Base-by-base conservation (phyloP, 2,888 invertebrate genomes). In the Idaea straminata region DNA sequence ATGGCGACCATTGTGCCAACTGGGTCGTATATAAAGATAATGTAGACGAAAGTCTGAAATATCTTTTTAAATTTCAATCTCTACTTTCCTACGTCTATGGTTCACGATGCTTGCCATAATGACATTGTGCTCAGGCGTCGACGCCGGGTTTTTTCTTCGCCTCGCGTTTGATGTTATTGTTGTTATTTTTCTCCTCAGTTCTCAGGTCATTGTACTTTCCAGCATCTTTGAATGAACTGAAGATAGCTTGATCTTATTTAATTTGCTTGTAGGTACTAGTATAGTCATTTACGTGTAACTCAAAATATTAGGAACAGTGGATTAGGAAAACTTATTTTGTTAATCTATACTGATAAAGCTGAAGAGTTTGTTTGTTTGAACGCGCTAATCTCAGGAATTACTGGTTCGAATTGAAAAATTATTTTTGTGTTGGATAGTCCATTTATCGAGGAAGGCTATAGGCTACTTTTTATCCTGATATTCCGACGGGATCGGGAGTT, bases 121-220 rank as follows among this genome's bases (percentile, higher is more conserved):
- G 92, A 92, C 91, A 91, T 84, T 88, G 85, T 85, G 84, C 84
- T 83, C 47, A 47, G 13, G 47, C 47, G 47, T 47, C 47, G 47
- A 13, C 47, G 81, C 78, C 79, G 77, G 25, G 85, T 86, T 88
- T 92, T 92, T 91, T 91, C 87, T 89, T 83, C 81, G 74, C 83
- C 86, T 88, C 84, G 85, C 86, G 83, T 92, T 91, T 90, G 89
- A 88, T 82, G 88, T 90, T 91, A 90, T 91, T 91, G 88, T 92
- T 91, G 91, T 91, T 89, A 89, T 89, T 88, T 83, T 85, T 86
- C 85, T 89, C 83, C 83, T 79, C 79, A 82, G 83, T 80, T 85
- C 84, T 69, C 73, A 79, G 90, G 86, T 86, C 85, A 77, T 77
- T 72, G 87, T 85, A 85, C 84, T 76, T 67, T 64, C 71, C 34